Percentiles rank a stretch among this genome's conserved stretches.
Evolutionary conservation across 30 jellyfish, hydroid and myxozoan species (phyloP).

Genomic region (Pelagia noctiluca): DNA sequence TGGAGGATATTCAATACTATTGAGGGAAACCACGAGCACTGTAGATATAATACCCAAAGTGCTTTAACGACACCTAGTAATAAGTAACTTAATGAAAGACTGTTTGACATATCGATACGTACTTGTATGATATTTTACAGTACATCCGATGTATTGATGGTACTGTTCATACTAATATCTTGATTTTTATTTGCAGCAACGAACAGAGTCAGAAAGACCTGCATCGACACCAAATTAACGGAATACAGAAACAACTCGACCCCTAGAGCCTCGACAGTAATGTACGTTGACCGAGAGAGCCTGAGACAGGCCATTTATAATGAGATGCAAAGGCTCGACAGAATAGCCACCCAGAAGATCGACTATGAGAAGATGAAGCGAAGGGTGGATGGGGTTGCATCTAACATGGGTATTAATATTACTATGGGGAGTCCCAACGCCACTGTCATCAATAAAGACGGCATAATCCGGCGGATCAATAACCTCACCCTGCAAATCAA

Average conservation of each 20-base stretch:
- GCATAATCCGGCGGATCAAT: background rate
- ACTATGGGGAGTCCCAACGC: background rate
- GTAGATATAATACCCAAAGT: too few species aligned
- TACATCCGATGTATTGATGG: too few species aligned
- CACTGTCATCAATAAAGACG: background rate
- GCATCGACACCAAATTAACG: background rate
- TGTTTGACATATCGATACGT: too few species aligned
- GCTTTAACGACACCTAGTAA: too few species aligned
- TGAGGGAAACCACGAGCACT: too few species aligned
- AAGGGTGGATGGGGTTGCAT: background rate
- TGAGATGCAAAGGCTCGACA: background rate
- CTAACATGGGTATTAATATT: background rate
- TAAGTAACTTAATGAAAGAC: too few species aligned
- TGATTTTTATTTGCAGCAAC: background rate
- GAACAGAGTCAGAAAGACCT: background rate
- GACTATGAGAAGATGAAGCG: background rate
- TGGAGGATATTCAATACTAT: too few species aligned
- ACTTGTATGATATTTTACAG: too few species aligned
- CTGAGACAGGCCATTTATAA: background rate
- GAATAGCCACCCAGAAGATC: background rate
- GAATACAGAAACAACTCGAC: background rate
- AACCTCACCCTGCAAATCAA: background rate
- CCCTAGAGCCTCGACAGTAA: background rate
- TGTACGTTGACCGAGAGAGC: background rate
- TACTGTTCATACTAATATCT: too few species aligned